A percentile compares a stretch with the other conserved stretches of the same genome.
phyloP scores from a whole-genome alignment of 2,113 vertebrate species.

The Oophaga pumilio region DNA sequence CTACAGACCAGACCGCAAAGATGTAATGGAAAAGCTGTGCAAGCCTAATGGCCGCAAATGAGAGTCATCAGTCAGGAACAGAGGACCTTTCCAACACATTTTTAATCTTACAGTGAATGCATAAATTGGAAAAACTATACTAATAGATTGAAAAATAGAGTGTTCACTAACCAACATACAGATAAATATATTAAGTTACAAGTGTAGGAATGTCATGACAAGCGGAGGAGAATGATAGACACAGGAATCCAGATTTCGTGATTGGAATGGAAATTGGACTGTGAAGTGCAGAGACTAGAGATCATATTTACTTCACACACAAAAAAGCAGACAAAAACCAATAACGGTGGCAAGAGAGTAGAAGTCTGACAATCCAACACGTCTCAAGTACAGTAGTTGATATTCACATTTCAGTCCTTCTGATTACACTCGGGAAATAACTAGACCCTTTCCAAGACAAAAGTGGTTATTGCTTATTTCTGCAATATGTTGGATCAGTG shows the following conservation, averaged over 20 bases:
- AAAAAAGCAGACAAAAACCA: too few relatives aligned
- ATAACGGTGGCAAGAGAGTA: too few relatives aligned
- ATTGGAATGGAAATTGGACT: neutral
- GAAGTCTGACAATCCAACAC: too few relatives aligned
- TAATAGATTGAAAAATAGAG: neutral
- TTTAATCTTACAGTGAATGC: slow-evolving; percentile 13
- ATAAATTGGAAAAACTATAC: neutral
- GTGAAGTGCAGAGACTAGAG: neutral
- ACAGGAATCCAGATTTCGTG: neutral
- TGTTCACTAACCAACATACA: neutral
- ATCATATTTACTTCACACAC: neutral
- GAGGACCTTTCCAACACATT: slow-evolving; percentile 29
- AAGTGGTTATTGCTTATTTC: too few relatives aligned
- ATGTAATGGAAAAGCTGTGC: slow-evolving; percentile 49
- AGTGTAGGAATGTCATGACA: neutral
- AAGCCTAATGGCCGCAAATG: slow-evolving; percentile 55
- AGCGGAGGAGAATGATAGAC: neutral
- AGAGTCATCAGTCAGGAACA: slow-evolving; percentile 42
- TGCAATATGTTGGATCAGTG: too few relatives aligned
- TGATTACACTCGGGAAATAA: too few relatives aligned
- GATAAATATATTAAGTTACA: neutral
- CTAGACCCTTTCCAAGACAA: too few relatives aligned
- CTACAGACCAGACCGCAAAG: slow-evolving; percentile 54
- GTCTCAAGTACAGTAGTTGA: too few relatives aligned
- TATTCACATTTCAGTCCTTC: too few relatives aligned